Conservation (phyloP, 2,888 invertebrate species). For the Sinodicranocentrus sp. region DNA sequence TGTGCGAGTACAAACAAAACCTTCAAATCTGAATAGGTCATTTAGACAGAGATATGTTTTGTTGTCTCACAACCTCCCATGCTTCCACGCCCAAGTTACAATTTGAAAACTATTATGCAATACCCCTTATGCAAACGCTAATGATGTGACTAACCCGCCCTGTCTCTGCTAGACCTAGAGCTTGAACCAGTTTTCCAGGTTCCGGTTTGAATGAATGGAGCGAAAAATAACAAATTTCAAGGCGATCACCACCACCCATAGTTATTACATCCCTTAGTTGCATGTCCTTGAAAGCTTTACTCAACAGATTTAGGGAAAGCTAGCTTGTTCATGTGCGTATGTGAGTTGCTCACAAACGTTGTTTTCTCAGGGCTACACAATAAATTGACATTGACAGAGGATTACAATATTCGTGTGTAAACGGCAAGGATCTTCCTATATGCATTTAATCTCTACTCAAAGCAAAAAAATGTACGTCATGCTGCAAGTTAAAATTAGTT, state of each 20-base stretch:
- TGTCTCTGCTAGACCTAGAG: too few relatives aligned
- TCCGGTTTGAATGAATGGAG: too few relatives aligned
- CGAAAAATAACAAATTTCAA: not conserved
- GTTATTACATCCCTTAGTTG: too few relatives aligned
- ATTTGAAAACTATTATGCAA: too few relatives aligned
- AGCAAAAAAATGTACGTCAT: not conserved
- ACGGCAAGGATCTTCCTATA: slow-evolving; percentile 55
- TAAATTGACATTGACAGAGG: slow-evolving; percentile 39
- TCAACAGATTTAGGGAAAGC: slow-evolving; percentile 46
- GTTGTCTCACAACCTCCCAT: too few relatives aligned
- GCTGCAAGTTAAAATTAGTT: slow-evolving; percentile 17
- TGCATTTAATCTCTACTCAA: not conserved
- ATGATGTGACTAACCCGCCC: too few relatives aligned
- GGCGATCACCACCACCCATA: not conserved
- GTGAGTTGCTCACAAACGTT: not conserved
- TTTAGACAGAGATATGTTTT: too few relatives aligned
- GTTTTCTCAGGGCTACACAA: slow-evolving; percentile 44
- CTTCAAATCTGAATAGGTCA: slow-evolving; percentile 13
- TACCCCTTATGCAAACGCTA: too few relatives aligned
- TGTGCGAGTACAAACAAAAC: not conserved
- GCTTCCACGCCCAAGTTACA: too few relatives aligned
- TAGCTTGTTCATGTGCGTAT: slow-evolving; percentile 9
- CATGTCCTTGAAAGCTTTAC: not conserved
- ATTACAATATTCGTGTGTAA: not conserved
- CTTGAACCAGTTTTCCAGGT: slow-evolving; percentile 1